Evolutionary conservation across 1,140 invertebrate species (phyloP), one percentile per base, ranked within the genome.

Genomic region (Pseudomyrmex concolor): DNA sequence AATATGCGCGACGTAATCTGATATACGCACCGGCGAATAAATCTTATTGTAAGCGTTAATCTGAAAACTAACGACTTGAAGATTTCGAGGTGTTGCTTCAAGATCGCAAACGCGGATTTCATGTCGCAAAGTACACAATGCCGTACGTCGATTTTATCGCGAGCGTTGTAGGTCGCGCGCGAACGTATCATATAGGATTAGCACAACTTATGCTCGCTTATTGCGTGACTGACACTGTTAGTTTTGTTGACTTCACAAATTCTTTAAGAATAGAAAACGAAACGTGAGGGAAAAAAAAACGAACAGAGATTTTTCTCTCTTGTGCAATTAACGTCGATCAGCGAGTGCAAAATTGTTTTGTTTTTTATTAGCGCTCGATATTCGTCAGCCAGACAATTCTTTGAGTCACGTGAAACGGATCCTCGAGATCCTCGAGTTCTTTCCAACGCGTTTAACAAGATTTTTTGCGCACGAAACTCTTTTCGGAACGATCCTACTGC

Each of bases 111-210:
- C 19, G 34, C 50, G 62, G 63, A 66, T 78, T 71, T 12, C 51
- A 51, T 5, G 67, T 34, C 34, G 50, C 50, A 55, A 51, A 57
- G 13, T 59, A 43, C 57, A 25, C 68, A n/a, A 59, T 5, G 9
- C 25, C 34, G 68, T 13, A 34, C 5, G 34, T 34, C 54, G 15
- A 3, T 22, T 43, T 62, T 82, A 57, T 63, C 62, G 22, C 22
- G 10, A 13, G 62, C 25, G 34, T 72, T 67, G 64, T 19, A 34
- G 48, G 66, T 25, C 17, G 45, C 45, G 60, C 22, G 19, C 51
- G 70, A 72, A 25, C 45, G 45, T 0, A 34, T 80, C 54, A 25
- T n/a, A 51, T 50, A 10, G 22, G 68, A 82, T 82, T 82, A 73
- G 17, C 48, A 15, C 25, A 13, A 17, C 48, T 5, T 4, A 57